Conservation (phyloP, 1,140 invertebrate species). For the Proales similis region DNA sequence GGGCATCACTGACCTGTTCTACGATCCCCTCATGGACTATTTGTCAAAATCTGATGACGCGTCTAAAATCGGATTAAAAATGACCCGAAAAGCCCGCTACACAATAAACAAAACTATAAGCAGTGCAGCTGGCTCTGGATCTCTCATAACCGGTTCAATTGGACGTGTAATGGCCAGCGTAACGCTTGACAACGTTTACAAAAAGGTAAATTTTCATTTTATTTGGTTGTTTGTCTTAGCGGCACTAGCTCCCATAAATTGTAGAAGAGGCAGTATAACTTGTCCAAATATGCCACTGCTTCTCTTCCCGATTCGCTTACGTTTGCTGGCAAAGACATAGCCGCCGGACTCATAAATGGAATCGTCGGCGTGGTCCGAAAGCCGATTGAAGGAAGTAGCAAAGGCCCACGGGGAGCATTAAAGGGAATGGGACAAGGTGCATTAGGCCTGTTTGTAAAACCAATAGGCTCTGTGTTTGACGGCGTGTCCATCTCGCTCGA, state of each 20-base stretch:
- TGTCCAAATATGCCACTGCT: slow-evolving; percentile 12
- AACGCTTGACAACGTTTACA: slow-evolving; percentile 53
- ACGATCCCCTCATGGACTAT: slow-evolving; percentile 16
- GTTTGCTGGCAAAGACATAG: slow-evolving; percentile 15
- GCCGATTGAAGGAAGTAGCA: slow-evolving; percentile 6
- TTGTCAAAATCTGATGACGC: neutral
- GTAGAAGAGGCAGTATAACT: slow-evolving; percentile 33
- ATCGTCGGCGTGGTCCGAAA: slow-evolving; percentile 1
- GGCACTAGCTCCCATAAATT: neutral
- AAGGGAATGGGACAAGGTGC: slow-evolving; percentile 26
- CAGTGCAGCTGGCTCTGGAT: slow-evolving; percentile 49
- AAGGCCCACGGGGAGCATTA: neutral
- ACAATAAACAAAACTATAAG: slow-evolving; percentile 40
- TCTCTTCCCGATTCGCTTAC: slow-evolving; percentile 1
- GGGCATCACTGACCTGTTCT: slow-evolving; percentile 25
- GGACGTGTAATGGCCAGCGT: slow-evolving; percentile 51
- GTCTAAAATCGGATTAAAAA: neutral
- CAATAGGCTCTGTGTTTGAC: slow-evolving; percentile 3
- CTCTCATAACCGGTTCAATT: slow-evolving; percentile 49
- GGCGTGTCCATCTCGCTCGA: slow-evolving; percentile 2
- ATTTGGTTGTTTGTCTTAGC: neutral
- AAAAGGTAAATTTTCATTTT: slow-evolving; percentile 43
- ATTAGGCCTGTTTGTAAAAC: slow-evolving; percentile 9
- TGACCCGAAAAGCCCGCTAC: neutral
- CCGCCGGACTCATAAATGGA: slow-evolving; percentile 2